Evolutionary conservation across 2,797 vertebrate species (phyloP), one percentile per base, ranked within the genome.

Genomic region (Tenualosa ilisha): DNA sequence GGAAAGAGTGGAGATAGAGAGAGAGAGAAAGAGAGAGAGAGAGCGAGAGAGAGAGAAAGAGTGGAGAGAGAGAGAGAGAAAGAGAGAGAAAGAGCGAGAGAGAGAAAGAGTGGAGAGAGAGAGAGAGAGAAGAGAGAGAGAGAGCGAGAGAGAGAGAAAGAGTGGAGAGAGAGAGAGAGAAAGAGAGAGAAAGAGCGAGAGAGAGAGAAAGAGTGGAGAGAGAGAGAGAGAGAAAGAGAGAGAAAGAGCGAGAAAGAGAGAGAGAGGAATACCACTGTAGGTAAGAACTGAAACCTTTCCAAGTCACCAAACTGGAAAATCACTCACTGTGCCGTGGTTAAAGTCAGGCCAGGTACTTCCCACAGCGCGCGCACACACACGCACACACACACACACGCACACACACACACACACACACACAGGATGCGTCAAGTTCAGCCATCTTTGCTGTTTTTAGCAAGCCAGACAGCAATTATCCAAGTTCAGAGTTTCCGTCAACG

Each of bases 391-490:
- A 63, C 59, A 63, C 59, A 63, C 59, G 24, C 59, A 24, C 59
- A 63, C 59, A 63, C 59, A 63, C 59, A 63, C 59, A 63, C 59
- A 63, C 59, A 63, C 59, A 63, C 59, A 68, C 63, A 68, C 63
- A 31, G 24, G 9, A 11, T 13, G 3, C 3, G 1, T 6, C 56
- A 22, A 1, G 17, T 59, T 59, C 20, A 22, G 56, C 56, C 56
- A 20, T 5, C 56, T 6, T 59, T 59, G 51, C 56, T 59, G 20
- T 59, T 59, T 6, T 59, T 22, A 59, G 56, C 17, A 0, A n/a
- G 20, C 17, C 56, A 59, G 56, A 20, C 56, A n/a, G 56, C 7
- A 20, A 22, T 59, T 59, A 59, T 56, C 17, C 15, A 17, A 20
- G 54, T 56, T 56, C 17, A 22, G 54, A 56, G 54, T 56, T 56